Evolutionary conservation across 2,113 vertebrate species (phyloP).

Genomic region (Lagopus leucura): DNA sequence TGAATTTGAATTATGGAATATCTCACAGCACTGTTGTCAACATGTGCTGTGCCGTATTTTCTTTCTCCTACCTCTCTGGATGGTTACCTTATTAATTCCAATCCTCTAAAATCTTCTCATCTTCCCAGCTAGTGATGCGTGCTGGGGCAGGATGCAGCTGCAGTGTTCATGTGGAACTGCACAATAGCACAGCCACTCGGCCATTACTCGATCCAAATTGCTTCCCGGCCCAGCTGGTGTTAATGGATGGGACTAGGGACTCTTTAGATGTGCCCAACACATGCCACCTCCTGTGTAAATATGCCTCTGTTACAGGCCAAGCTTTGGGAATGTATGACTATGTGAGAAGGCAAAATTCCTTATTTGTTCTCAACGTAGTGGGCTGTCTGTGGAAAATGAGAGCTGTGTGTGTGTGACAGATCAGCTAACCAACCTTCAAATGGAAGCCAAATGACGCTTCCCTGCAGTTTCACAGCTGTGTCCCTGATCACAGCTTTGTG

Average conservation of each 20-base stretch:
- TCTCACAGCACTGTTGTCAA: neutral
- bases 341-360: conserved; percentile 38
- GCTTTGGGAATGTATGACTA: neutral
- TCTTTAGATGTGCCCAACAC: neutral
- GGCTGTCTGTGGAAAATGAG: conserved; percentile 50
- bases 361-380: conserved; percentile 45
- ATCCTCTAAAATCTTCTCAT: neutral
- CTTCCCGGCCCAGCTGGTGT: rapidly evolving
- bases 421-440: conserved; percentile 62
- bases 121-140: neutral
- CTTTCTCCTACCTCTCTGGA: neutral
- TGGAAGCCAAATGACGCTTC: conserved; percentile 59
- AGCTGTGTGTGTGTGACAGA: conserved; percentile 38
- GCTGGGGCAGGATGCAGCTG: neutral
- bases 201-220: neutral
- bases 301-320: neutral
- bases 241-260: neutral
- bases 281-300: neutral
- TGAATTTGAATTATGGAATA: neutral
- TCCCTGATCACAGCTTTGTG: neutral
- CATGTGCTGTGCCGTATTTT: neutral
- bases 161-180: neutral
- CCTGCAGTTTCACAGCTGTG: conserved; percentile 60
- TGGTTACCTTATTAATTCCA: neutral
- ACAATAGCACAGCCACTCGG: neutral